Percentiles rank a stretch among this genome's conserved stretches.
These are phyloP conservation scores for Digitonthophagus gazella DNA, from an alignment of 2,888 invertebrate genomes.

Conservation along the genomic window DNA sequence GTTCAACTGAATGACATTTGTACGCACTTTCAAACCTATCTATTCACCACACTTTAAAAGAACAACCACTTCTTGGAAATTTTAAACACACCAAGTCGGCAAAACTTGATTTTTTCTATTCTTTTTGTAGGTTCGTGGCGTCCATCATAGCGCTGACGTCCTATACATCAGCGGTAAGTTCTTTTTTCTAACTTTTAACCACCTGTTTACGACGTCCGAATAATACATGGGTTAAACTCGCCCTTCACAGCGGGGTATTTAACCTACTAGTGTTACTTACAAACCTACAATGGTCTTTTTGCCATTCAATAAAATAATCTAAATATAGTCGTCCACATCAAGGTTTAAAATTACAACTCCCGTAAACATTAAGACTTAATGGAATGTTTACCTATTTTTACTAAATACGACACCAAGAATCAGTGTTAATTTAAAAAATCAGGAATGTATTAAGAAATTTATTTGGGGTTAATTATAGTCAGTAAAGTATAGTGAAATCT, in stretches of 20 bases:
- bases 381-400: no score
- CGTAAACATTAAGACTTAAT: no score
- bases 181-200: conserved; percentile 17
- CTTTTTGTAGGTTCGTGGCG: conserved; percentile 54
- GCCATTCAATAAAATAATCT: neutral
- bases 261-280: neutral
- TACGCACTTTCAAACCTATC: neutral
- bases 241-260: neutral
- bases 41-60: neutral
- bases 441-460: no score
- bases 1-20: neutral
- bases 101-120: conserved; percentile 27
- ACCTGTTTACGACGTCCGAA: conserved; percentile 19
- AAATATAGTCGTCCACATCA: no score
- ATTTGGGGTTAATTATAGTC: no score
- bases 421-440: no score
- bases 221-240: no score
- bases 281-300: no score
- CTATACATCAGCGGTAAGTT: conserved; percentile 55
- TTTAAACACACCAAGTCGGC: neutral
- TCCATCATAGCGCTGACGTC: conserved; percentile 52
- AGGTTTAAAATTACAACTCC: no score
- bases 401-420: no score
- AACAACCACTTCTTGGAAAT: neutral
- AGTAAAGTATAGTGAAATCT: no score